Evolutionary conservation across 1,140 invertebrate genomes (phyloP), one percentile per base, ranked within the genome.

Genomic region (Aphelinus atriplicis): DNA sequence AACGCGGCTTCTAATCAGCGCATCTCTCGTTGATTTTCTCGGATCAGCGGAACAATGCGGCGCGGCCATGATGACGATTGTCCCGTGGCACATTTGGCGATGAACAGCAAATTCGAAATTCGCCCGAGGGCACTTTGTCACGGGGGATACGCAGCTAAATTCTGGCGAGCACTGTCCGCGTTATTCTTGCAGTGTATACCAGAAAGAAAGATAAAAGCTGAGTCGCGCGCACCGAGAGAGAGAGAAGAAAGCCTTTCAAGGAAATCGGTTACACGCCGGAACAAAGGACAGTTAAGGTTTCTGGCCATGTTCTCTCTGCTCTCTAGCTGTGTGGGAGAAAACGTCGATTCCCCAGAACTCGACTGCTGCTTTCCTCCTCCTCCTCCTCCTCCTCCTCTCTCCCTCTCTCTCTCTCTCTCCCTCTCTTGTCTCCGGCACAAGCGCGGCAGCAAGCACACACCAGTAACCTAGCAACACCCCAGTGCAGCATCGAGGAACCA

Each of bases 401-500:
- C 46, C 57, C 53, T 70, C 46, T 63, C 60, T 63, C 57, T 71
- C 68, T 50, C 64, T 67, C 73, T 64, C 43, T 70, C 46, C 55
- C 60, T 63, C 57, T 69, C 47, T n/a, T 10, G 10, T 64, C 57
- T 51, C 48, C 63, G 26, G 43, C 46, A 10, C 55, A 63, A 76
- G 77, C 66, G 60, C 55, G 53, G 51, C 51, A 53, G 4, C 4
- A 4, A 6, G 51, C 51, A 73, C 80, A 78, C 80, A 80, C 80
- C 79, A 85, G 84, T 85, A 85, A 83, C 85, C 85, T 86, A 86
- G 85, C 85, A 86, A 86, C 85, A 85, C 84, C 84, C 84, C 77
- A 77, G 80, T 26, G 26, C 26, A 26, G 26, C 26, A 26, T 26
- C 26, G 26, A 26, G 26, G 26, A 26, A 26, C 26, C 26, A 26